Conservation (phyloP, 2,888 invertebrate genomes). For the Phaedon cochleariae region DNA sequence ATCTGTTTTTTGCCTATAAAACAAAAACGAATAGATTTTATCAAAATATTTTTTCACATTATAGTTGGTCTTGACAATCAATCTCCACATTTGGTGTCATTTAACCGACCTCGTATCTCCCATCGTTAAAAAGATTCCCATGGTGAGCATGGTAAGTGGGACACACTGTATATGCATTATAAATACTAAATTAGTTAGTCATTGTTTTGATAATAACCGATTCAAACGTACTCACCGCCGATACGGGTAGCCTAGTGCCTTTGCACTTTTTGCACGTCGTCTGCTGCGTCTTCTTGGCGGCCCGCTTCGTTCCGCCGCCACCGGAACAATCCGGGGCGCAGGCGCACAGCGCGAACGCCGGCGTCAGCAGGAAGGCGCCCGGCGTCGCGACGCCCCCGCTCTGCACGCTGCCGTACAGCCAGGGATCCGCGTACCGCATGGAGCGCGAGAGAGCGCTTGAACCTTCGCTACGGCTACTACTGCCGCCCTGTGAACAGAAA, state of each 20-base stretch:
- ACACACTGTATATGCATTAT: too few relatives aligned
- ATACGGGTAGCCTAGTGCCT: conserved; percentile 78
- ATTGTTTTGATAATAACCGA: too few relatives aligned
- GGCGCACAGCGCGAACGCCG: conserved; percentile 81
- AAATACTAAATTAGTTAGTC: too few relatives aligned
- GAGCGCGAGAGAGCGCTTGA: conserved; percentile 82
- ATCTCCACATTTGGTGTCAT: too few relatives aligned
- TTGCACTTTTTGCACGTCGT: conserved; percentile 85
- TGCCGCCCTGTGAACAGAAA: too few relatives aligned
- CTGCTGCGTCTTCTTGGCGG: conserved; percentile 76
- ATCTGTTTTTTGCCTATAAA: too few relatives aligned
- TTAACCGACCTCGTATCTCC: too few relatives aligned
- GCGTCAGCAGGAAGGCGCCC: conserved; percentile 61
- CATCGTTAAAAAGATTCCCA: too few relatives aligned
- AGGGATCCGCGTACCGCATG: conserved; percentile 86
- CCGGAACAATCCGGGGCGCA: conserved; percentile 66
- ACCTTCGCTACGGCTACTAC: too few relatives aligned
- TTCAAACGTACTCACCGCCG: conserved; percentile 62
- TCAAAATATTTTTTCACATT: too few relatives aligned
- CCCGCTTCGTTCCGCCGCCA: conserved; percentile 73
- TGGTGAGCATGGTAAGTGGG: too few relatives aligned
- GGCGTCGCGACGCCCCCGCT: conserved; percentile 69
- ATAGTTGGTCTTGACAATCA: conserved; percentile 81
- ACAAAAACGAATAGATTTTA: too few relatives aligned
- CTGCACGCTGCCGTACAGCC: conserved; percentile 86